Evolutionary conservation across 2,888 invertebrate species (phyloP), one percentile per base, ranked within the genome.

Genomic region (Morpho achilles): DNA sequence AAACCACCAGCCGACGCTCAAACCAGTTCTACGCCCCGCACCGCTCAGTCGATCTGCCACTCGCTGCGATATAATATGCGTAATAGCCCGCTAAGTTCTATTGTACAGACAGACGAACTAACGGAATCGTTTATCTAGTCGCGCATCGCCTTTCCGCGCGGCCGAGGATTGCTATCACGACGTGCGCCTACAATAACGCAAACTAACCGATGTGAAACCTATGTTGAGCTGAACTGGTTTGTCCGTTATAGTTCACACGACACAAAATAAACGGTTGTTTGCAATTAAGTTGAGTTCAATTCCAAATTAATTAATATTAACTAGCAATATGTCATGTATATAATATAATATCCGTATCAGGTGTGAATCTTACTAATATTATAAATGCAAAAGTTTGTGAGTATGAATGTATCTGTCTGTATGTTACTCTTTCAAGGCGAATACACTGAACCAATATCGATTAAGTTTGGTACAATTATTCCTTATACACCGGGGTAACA

Each of bases 111-210:
- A 85, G 86, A 84, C 87, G 70, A 76, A 70, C 75, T 88, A 88
- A 89, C 89, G 89, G 89, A 76, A 87, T 73, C 77, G 71, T 65
- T 81, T 85, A 85, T 86, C 87, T 81, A 77, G 77, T 75, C 80
- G 78, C 80, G 74, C 77, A 85, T 86, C 82, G 75, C 72, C 75
- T 77, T 82, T 80, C 77, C 75, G 74, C 77, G 76, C 57, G 72
- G 73, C 76, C 76, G 69, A 73, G 76, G 76, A 77, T 79, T 75
- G 72, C 77, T 77, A 80, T 77, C 79, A 74, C 73, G 69, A 58
- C 58, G 51, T 53, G 50, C 60, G 53, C 45, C 60, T 55, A 61
- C 61, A 53, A 62, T 59, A 48, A 32, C 32, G 56, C 56, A 9
- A 42, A 56, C 43, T 40, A 23, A 53, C 55, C 62, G 52, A 60